These are phyloP conservation scores for Siderastrea siderea DNA, from an alignment of 92 coral and sea anemone species.

Conservation along the genomic window DNA sequence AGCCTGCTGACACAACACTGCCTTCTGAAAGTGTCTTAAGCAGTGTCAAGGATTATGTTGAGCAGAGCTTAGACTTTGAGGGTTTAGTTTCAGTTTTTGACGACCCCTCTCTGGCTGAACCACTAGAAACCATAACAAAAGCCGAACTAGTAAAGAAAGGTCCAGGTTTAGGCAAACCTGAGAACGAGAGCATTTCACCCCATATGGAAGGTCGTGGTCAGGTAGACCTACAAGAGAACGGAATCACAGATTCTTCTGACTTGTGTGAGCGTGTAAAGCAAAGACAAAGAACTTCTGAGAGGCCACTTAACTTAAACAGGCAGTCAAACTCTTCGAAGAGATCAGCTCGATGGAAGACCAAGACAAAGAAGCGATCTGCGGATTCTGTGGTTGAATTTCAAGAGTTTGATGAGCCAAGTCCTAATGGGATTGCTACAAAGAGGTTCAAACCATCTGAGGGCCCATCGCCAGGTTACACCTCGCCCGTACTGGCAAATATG, in stretches of 20 bases:
- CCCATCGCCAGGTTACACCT: background rate
- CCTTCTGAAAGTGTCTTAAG: background rate
- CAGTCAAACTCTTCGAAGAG: conserved; percentile 18
- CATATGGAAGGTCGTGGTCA: background rate
- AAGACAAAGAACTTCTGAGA: conserved; percentile 37
- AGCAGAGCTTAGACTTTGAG: conserved; percentile 32
- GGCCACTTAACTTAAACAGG: background rate
- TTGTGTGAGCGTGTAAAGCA: conserved; percentile 61
- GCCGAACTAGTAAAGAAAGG: background rate
- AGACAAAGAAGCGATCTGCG: conserved; percentile 30
- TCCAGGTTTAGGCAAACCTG: background rate
- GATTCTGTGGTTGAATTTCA: conserved; percentile 6
- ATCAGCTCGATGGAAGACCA: background rate
- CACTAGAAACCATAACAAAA: background rate
- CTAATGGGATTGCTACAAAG: conserved; percentile 21
- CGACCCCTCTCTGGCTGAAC: conserved; percentile 10
- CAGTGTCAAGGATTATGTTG: background rate
- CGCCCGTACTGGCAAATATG: background rate
- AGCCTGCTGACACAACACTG: background rate
- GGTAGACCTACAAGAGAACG: background rate
- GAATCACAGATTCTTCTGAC: conserved; percentile 29
- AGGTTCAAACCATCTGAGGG: background rate
- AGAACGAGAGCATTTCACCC: background rate
- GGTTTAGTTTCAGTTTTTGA: conserved; percentile 47
- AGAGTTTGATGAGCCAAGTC: background rate